These are phyloP conservation scores for Gyps fulvus DNA, from an alignment of 2,113 vertebrate genomes.

Conservation along the genomic window DNA sequence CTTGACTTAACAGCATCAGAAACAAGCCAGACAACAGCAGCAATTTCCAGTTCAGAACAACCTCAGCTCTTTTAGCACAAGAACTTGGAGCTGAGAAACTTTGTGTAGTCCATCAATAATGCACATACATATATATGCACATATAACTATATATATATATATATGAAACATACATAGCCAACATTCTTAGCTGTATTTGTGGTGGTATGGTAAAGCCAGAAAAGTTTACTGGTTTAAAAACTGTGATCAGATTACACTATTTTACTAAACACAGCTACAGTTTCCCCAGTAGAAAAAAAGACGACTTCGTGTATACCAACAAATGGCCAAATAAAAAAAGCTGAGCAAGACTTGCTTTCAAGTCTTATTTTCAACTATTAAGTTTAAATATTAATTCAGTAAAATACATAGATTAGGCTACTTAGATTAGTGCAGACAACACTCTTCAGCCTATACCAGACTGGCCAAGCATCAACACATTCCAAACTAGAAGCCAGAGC, in stretches of 20 bases:
- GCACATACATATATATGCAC: fast-evolving
- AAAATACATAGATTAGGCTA: neutral
- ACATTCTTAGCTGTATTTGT: neutral
- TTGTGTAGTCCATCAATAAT: neutral
- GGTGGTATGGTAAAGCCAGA: neutral
- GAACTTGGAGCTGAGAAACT: neutral
- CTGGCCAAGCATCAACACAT: neutral
- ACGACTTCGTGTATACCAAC: neutral
- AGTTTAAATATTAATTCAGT: neutral
- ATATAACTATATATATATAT: neutral
- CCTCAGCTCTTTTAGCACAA: neutral
- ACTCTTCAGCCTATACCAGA: neutral
- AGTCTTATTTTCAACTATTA: neutral
- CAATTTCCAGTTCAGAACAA: neutral
- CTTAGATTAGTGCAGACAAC: neutral
- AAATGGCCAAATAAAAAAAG: neutral
- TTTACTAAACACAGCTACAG: neutral
- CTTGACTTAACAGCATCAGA: neutral
- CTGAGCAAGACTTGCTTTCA: neutral
- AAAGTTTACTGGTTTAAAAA: neutral
- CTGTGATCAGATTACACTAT: neutral
- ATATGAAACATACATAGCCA: neutral
- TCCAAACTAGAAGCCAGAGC: neutral
- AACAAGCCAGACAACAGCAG: neutral
- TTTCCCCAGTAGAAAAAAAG: neutral